These are phyloP conservation scores for Aleiodes testaceus DNA, from an alignment of 2,888 invertebrate species.

Conservation along the genomic window DNA sequence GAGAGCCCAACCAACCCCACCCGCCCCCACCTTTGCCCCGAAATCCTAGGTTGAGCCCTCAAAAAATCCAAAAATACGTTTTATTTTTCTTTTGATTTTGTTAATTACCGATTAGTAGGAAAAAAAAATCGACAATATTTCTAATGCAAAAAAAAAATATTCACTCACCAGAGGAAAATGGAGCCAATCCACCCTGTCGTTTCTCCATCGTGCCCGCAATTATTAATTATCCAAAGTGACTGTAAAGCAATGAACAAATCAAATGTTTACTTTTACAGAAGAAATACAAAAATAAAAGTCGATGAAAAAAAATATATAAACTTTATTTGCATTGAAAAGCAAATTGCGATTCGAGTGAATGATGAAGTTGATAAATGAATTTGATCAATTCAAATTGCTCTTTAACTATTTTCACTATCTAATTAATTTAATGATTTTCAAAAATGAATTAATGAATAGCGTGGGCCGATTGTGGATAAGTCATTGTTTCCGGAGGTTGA, in stretches of 20 bases:
- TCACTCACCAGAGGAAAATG: conserved; percentile 68
- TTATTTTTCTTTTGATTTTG: too few relatives aligned
- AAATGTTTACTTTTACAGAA: not conserved
- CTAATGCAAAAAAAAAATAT: not conserved
- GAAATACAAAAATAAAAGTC: conserved; percentile 9
- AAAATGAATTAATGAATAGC: conserved; percentile 20
- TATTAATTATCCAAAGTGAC: conserved; percentile 4
- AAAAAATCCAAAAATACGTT: conserved; percentile 5
- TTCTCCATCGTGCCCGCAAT: conserved; percentile 62
- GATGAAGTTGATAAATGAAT: not conserved
- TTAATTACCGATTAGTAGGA: not conserved
- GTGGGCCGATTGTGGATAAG: conserved; percentile 33
- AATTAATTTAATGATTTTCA: not conserved
- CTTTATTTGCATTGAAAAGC: not conserved
- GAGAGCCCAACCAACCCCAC: conserved; percentile 8
- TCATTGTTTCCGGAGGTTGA: conserved; percentile 48
- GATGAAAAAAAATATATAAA: not conserved
- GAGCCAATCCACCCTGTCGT: conserved; percentile 66
- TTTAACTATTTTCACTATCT: not conserved
- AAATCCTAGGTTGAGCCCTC: conserved; percentile 19
- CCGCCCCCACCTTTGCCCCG: not conserved
- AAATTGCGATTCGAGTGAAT: not conserved
- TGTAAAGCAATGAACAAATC: conserved; percentile 22
- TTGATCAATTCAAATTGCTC: not conserved
- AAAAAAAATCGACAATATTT: not conserved